Percentiles rank a stretch among this genome's conserved stretches.
These are phyloP conservation scores for Mythimna albipuncta DNA, from an alignment of 2,888 invertebrate species.

Conservation along the genomic window DNA sequence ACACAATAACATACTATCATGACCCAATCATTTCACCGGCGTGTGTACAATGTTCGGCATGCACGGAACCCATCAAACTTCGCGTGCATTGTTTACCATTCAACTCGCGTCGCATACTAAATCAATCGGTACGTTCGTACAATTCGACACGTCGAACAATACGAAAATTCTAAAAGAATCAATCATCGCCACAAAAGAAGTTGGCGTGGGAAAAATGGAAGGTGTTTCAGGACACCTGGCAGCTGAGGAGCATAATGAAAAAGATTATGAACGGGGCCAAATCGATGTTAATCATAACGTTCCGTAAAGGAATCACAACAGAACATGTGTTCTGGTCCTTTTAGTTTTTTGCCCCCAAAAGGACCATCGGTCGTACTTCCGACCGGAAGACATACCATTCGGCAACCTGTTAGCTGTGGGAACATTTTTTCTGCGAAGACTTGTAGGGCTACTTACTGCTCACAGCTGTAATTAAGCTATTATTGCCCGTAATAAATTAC, in stretches of 20 bases:
- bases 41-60: constrained; percentile 38
- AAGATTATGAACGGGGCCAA: constrained; percentile 77
- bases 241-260: constrained; percentile 65
- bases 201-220: constrained; percentile 83
- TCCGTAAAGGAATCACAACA: constrained; percentile 73
- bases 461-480: constrained; percentile 71
- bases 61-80: constrained; percentile 59
- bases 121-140: constrained; percentile 67
- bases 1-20: constrained; percentile 44
- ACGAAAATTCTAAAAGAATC: constrained; percentile 71
- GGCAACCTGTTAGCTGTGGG: constrained; percentile 89
- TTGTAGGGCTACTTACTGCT: constrained; percentile 77
- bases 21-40: constrained; percentile 44
- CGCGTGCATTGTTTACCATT: constrained; percentile 60
- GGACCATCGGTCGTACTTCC: constrained; percentile 88
- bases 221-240: constrained; percentile 84
- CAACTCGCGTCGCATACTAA: constrained; percentile 53
- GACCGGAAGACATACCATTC: constrained; percentile 87
- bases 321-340: constrained; percentile 82
- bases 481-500: constrained; percentile 66
- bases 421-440: constrained; percentile 82
- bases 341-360: constrained; percentile 77
- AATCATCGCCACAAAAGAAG: constrained; percentile 70
- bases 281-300: constrained; percentile 82
- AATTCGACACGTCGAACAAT: constrained; percentile 59